Base-by-base conservation (phyloP, 2,888 invertebrate genomes). In the Glyphotaelius pellucidus region DNA sequence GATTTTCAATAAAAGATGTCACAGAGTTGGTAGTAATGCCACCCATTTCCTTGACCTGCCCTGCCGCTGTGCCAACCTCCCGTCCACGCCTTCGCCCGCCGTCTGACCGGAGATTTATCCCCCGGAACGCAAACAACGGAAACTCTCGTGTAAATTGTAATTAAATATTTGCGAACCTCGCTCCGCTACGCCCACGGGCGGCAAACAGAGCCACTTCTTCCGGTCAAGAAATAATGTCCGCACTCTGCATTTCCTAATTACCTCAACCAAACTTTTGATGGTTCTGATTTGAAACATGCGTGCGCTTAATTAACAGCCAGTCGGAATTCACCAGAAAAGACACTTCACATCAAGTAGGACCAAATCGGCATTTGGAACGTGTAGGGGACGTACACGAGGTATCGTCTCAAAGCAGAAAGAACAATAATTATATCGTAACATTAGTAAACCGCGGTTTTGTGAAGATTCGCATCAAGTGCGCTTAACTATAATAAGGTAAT, bases 81-180 rank as follows among this genome's bases (percentile, higher is more conserved):
- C 67, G n/a, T 25, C 67, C 67, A 14, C 47, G 14, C 9, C 14
- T 47, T 15, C 15, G 67, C 25, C 67, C 25, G 19, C 67, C 80
- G 81, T 90, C 90, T 81, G 81, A 81, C 47, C 42, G 90, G 83
- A 91, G 91, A 91, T 89, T 89, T 91, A 91, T 91, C 91, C 87
- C 88, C 91, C 81, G 88, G 84, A 89, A 89, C 52, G 89, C 91
- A 91, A 91, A 91, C 91, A 90, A 91, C 91, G 91, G 91, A 89
- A 88, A 91, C 91, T 80, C 91, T 92, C 90, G 90, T 92, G 92
- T 90, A 92, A 90, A 92, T 90, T 90, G 92, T 92, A 92, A 90
- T 92, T 92, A 92, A 92, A 92, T 92, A 92, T 92, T 92, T 90
- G 92, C 92, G 67, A 30, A 86, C 85, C 35, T 79, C 79, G 83